Evolutionary conservation across 2,888 invertebrate genomes (phyloP), one percentile per base, ranked within the genome.

Genomic region (Drosophila flavopinicola): DNA sequence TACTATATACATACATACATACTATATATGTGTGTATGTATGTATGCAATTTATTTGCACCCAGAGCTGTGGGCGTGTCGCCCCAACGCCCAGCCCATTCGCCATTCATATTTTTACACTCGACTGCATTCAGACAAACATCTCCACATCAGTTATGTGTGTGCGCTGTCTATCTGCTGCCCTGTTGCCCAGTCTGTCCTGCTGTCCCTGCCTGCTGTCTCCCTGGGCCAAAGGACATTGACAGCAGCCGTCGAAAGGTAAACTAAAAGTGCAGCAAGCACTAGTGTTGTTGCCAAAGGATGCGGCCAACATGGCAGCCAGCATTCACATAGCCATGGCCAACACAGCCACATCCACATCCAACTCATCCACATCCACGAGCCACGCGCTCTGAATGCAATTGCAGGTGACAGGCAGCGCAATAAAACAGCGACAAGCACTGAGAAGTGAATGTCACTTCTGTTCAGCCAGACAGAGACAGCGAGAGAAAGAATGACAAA

Each of bases 51-150:
- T 73, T 75, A 78, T 78, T 70, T 78, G 65, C 56, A 48, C 66
- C 59, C 39, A 66, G 63, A 61, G 75, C 65, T 48, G 75, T 71
- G 66, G 79, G 79, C 83, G 83, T 83, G 79, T 44, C 20, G 20
- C 54, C 37, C 17, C n/a, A 32, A 63, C 79, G 57, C 49, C 41
- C 11, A n/a, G 76, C 82, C 78, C 75, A 72, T 72, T 65, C 64
- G 65, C 76, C 79, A 80, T 80, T 80, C 79, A 80, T 80, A 83
- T 80, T 83, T 83, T 79, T 83, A 66, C 84, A 83, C 84, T 72
- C 72, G 58, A 75, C 67, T 77, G 79, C 77, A 71, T 72, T 74
- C 69, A 72, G 75, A 80, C 79, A 80, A 82, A 73, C 60, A 72
- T 63, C 58, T 67, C 48, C 42, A 25, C 17, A 42, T 32, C 59